Percentiles rank a stretch among this genome's conserved stretches.
phyloP scores from a whole-genome alignment of 2,797 vertebrate genomes.

The Dipus sagitta region DNA sequence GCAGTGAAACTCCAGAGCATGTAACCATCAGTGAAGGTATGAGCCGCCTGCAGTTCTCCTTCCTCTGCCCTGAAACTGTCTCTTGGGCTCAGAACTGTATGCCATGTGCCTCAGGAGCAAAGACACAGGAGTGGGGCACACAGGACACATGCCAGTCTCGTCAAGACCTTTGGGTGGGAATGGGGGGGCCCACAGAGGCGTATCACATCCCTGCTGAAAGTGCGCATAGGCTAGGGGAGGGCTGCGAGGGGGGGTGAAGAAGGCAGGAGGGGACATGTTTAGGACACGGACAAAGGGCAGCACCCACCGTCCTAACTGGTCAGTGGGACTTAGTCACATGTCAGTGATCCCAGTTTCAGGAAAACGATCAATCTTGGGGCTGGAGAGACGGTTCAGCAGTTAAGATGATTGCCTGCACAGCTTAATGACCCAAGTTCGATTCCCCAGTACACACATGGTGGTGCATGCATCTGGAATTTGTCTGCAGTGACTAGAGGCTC shows the following conservation, averaged over 20 bases:
- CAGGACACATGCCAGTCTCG: not conserved
- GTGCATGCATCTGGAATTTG: too few species aligned
- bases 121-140: accelerated
- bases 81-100: not conserved
- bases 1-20: not conserved
- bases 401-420: too few species aligned
- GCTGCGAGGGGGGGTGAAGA: not conserved
- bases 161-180: not conserved
- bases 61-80: not conserved
- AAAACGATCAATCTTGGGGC: not conserved
- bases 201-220: not conserved
- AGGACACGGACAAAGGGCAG: not conserved
- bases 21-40: not conserved
- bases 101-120: not conserved
- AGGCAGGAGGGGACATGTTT: not conserved
- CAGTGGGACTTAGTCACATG: not conserved
- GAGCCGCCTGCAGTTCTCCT: not conserved
- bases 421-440: too few species aligned
- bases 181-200: not conserved
- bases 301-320: not conserved
- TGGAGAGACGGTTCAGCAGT: too few species aligned
- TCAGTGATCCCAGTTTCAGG: not conserved
- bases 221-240: not conserved
- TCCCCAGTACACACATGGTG: too few species aligned
- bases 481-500: too few species aligned